Percentiles rank a stretch among this genome's conserved stretches.
These are phyloP conservation scores for Florisuga fusca DNA, from an alignment of 2,797 vertebrate genomes.

Conservation along the genomic window DNA sequence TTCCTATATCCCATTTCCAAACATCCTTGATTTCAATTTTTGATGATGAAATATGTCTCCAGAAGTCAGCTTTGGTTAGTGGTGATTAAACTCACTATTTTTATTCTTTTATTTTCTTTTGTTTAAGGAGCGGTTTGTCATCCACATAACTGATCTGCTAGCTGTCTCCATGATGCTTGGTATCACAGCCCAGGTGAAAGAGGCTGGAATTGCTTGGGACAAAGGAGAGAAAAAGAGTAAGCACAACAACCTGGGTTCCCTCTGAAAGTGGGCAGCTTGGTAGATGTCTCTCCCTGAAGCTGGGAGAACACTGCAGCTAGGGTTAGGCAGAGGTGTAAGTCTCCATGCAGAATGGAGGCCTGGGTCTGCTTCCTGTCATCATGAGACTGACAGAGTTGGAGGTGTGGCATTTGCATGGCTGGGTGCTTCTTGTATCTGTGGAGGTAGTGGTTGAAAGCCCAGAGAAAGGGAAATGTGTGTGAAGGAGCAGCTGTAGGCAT, in stretches of 20 bases:
- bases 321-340: not conserved
- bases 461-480: not conserved
- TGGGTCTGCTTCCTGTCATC: not conserved
- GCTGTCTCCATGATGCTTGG: constrained; percentile 99
- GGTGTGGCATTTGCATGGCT: not conserved
- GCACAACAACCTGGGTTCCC: not conserved
- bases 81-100: not conserved
- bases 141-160: constrained; percentile 95
- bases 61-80: not conserved
- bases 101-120: not conserved
- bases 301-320: not conserved
- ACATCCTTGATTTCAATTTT: rapidly evolving
- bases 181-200: constrained; percentile 97
- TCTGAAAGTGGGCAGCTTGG: not conserved
- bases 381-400: not conserved
- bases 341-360: not conserved
- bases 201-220: constrained; percentile 97
- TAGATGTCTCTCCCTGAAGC: not conserved
- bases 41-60: not conserved
- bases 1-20: not conserved
- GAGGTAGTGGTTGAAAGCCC: not conserved
- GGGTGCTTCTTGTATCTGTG: rapidly evolving
- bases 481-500: not conserved
- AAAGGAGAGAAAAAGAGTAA: constrained; percentile 99
- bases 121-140: constrained; percentile 93